Conservation (phyloP, 2,797 vertebrate species). For the Gephyroberyx darwinii region DNA sequence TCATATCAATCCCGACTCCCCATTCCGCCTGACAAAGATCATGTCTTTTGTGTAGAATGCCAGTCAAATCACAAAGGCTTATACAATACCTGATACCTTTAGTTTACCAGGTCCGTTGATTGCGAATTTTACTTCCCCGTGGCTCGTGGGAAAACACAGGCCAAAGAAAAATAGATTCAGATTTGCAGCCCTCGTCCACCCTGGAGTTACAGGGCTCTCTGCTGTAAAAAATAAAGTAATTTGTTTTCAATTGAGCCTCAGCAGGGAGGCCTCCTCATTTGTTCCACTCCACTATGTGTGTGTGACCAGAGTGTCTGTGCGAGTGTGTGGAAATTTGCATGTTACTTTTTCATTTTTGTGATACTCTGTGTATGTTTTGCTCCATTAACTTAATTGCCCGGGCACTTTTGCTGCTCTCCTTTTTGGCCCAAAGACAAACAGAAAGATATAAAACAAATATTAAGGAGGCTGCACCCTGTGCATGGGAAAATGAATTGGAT, state of each 20-base stretch:
- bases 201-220: slow-evolving; percentile 53
- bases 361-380: slow-evolving; percentile 55
- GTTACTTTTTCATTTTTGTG: slow-evolving; percentile 35
- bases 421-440: not conserved
- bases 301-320: slow-evolving; percentile 27
- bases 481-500: not conserved
- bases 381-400: slow-evolving; percentile 53
- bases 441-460: slow-evolving; percentile 1
- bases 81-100: slow-evolving; percentile 24
- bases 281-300: slow-evolving; percentile 43
- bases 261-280: slow-evolving; percentile 58
- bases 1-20: slow-evolving; percentile 33
- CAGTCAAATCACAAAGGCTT: slow-evolving; percentile 8
- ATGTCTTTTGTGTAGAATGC: slow-evolving; percentile 20
- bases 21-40: slow-evolving; percentile 44
- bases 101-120: slow-evolving; percentile 29
- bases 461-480: not conserved
- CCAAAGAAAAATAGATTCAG: slow-evolving; percentile 40
- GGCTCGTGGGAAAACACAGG: slow-evolving; percentile 22
- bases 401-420: slow-evolving; percentile 30
- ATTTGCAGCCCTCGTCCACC: slow-evolving; percentile 52
- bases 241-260: slow-evolving; percentile 67
- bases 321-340: not conserved
- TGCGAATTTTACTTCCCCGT: slow-evolving; percentile 28
- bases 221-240: slow-evolving; percentile 65